Evolutionary conservation across 2,888 invertebrate genomes (phyloP).

Genomic region (Cancer borealis): DNA sequence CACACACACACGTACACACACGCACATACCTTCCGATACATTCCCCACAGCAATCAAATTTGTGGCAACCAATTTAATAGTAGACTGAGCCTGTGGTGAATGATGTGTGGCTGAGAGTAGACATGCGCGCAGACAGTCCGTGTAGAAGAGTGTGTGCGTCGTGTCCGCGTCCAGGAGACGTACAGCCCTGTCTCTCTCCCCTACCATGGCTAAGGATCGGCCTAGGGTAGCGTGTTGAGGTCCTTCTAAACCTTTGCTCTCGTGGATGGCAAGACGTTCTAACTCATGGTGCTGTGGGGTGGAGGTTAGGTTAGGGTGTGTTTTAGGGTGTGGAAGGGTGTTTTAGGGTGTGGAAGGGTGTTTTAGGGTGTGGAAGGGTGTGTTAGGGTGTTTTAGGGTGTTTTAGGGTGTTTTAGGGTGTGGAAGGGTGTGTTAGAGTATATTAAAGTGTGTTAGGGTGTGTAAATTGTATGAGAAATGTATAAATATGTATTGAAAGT

Average conservation of each 20-base stretch:
- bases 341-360: too few relatives aligned
- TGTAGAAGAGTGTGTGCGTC: slow-evolving; percentile 67
- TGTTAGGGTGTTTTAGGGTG: too few relatives aligned
- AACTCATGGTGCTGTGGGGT: slow-evolving; percentile 80
- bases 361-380: too few relatives aligned
- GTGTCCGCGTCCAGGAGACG: slow-evolving; percentile 83
- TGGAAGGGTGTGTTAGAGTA: neutral
- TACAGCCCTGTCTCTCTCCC: slow-evolving; percentile 83
- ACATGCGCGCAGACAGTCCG: slow-evolving; percentile 81
- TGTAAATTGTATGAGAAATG: too few relatives aligned
- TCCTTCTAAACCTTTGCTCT: slow-evolving; percentile 82
- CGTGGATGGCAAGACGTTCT: slow-evolving; percentile 82
- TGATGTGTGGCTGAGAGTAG: slow-evolving; percentile 82
- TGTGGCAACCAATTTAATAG: slow-evolving; percentile 85
- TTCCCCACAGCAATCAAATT: slow-evolving; percentile 85
- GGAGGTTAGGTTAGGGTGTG: too few relatives aligned
- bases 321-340: too few relatives aligned
- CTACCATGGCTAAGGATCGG: slow-evolving; percentile 81
- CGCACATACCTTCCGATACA: slow-evolving; percentile 81
- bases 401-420: too few relatives aligned
- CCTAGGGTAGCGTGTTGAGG: slow-evolving; percentile 80
- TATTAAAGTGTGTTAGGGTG: neutral
- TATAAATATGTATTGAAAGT: too few relatives aligned
- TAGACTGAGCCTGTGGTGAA: slow-evolving; percentile 82
- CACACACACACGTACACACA: neutral